Conservation (phyloP, 2,888 invertebrate genomes). For the Arge pagana region DNA sequence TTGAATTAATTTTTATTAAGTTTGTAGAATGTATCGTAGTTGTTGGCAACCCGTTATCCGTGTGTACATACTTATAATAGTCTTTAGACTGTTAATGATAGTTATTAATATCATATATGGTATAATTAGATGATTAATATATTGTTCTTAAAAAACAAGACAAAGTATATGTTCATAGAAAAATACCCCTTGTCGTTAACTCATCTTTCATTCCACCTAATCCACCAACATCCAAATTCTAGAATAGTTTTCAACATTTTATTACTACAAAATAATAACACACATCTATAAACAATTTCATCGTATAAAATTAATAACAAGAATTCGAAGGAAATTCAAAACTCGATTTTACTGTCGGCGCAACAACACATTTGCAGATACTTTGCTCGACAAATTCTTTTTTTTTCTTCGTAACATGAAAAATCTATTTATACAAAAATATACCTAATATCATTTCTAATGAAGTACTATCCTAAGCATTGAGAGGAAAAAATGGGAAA, state of each 20-base stretch:
- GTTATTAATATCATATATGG: conserved; percentile 6
- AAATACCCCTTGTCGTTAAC: background rate
- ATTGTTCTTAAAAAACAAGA: conserved; percentile 14
- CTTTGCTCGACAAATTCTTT: background rate
- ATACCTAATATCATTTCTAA: background rate
- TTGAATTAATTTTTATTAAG: conserved; percentile 10
- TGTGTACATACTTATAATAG: conserved; percentile 9
- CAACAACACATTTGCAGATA: background rate
- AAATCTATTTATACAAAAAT: background rate
- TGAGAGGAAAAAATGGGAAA: background rate
- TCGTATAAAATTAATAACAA: too few species aligned
- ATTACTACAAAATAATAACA: background rate
- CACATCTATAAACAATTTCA: background rate
- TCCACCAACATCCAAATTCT: background rate
- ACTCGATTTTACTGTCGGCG: too few species aligned
- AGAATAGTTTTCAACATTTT: background rate
- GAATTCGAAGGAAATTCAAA: too few species aligned
- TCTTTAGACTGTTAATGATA: conserved; percentile 1
- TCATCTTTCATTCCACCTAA: background rate
- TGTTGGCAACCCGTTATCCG: conserved; percentile 13
- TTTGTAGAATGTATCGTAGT: conserved; percentile 13
- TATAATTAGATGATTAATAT: conserved; percentile 17
- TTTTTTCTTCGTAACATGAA: background rate
- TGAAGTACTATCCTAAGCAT: background rate
- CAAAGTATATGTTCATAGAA: conserved; percentile 4